phyloP scores from a whole-genome alignment of 2,113 vertebrate species.

The Sander vitreus region DNA sequence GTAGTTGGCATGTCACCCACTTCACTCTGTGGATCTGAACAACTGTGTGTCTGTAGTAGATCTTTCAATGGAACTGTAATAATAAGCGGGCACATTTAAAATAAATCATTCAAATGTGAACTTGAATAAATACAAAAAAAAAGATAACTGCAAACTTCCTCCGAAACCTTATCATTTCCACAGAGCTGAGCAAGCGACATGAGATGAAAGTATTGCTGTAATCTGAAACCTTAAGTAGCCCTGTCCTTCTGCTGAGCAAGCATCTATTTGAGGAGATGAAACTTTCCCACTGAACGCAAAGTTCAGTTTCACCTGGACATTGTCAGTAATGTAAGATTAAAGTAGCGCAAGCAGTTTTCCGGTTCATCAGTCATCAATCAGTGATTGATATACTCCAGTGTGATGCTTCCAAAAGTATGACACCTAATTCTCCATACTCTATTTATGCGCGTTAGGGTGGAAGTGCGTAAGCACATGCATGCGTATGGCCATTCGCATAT shows the following conservation, averaged over 20 bases:
- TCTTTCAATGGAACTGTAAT: background rate
- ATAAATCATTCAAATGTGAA: background rate
- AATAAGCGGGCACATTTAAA: background rate
- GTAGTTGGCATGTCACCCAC: background rate
- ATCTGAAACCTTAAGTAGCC: conserved; percentile 37
- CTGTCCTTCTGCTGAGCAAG: conserved; percentile 13
- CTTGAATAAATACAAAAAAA: background rate
- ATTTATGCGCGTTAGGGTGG: background rate
- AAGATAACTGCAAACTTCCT: conserved; percentile 5
- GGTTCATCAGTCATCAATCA: no score
- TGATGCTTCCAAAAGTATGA: conserved; percentile 13
- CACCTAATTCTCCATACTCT: background rate
- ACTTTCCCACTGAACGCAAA: conserved; percentile 7
- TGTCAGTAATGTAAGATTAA: background rate
- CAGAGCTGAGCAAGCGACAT: conserved; percentile 20
- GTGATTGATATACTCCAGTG: background rate
- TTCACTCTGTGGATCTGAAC: no score
- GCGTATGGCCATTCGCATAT: background rate
- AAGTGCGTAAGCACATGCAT: conserved; percentile 48
- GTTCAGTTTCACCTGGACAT: background rate
- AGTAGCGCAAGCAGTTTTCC: background rate
- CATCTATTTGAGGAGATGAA: conserved; percentile 21
- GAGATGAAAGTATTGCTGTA: background rate
- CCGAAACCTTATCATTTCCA: conserved; percentile 10
- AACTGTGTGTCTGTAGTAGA: no score